A percentile compares a stretch with the other conserved stretches of the same genome.
phyloP scores from a whole-genome alignment of 2,888 invertebrate genomes.

The Brachycybe producta region DNA sequence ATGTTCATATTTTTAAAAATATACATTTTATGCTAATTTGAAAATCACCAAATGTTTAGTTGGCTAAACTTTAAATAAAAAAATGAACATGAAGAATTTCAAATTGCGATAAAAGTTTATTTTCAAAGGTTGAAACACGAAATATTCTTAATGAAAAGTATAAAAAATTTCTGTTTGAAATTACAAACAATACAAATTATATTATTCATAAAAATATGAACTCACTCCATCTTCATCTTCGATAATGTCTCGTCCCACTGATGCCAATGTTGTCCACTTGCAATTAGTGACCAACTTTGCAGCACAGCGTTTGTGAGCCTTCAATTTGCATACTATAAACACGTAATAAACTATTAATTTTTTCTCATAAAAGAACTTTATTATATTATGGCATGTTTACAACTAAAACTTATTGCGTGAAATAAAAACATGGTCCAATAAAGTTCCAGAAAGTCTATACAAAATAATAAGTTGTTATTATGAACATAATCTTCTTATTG shows the following conservation, averaged over 20 bases:
- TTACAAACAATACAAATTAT: background rate
- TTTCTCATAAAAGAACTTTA: too few relatives aligned
- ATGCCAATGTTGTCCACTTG: constrained; percentile 94
- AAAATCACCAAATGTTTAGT: too few relatives aligned
- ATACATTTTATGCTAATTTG: too few relatives aligned
- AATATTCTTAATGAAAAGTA: constrained; percentile 48
- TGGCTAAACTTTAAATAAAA: background rate
- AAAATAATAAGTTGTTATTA: too few relatives aligned
- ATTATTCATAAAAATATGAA: too few relatives aligned
- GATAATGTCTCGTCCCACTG: constrained; percentile 85
- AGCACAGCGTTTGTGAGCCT: constrained; percentile 90
- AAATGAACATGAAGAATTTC: constrained; percentile 10
- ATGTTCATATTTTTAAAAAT: too few relatives aligned
- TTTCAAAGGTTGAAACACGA: constrained; percentile 36
- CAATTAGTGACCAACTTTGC: constrained; percentile 84
- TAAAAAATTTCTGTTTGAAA: constrained; percentile 27
- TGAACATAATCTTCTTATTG: too few relatives aligned
- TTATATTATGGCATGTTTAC: too few relatives aligned
- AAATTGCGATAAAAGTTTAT: too few relatives aligned
- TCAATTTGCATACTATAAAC: constrained; percentile 74
- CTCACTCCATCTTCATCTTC: constrained; percentile 83
- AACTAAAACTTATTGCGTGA: too few relatives aligned
- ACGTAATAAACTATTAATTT: too few relatives aligned
- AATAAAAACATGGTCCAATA: too few relatives aligned
- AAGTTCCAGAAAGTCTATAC: background rate